phyloP scores from a whole-genome alignment of 2,113 vertebrate genomes.

The Lanius ludovicianus region DNA sequence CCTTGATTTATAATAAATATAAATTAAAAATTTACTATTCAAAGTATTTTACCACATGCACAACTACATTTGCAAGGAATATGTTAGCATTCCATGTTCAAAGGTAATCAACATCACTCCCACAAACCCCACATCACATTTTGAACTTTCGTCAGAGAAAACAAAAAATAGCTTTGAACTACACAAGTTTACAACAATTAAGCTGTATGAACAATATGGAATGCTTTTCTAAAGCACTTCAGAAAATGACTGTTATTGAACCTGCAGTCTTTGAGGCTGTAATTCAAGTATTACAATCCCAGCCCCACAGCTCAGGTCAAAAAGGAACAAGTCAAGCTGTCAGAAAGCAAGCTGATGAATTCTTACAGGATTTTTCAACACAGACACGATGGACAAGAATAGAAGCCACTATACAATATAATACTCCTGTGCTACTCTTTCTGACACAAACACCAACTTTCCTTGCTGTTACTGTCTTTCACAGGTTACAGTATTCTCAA shows the following conservation, averaged over 20 bases:
- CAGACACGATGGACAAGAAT: neutral
- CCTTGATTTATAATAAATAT: neutral
- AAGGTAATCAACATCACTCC: neutral
- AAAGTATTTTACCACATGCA: neutral
- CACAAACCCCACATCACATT: neutral
- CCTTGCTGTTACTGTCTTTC: neutral
- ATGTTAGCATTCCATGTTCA: neutral
- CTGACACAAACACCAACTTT: neutral
- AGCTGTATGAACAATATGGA: neutral
- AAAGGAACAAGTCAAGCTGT: conserved; percentile 38
- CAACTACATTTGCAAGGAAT: neutral
- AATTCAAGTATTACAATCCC: neutral
- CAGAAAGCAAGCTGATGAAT: neutral
- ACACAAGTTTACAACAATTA: neutral
- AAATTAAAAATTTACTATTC: neutral
- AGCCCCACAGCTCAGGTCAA: conserved; percentile 20
- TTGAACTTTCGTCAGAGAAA: neutral
- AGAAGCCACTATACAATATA: neutral
- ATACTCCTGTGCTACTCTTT: neutral
- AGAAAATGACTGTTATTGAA: conserved; percentile 25
- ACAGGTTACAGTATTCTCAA: neutral
- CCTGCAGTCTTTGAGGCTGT: neutral
- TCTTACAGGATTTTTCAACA: conserved; percentile 25
- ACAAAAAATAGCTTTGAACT: neutral
- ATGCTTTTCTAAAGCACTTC: neutral